A percentile compares a stretch with the other conserved stretches of the same genome.
phyloP scores from a whole-genome alignment of 1,140 invertebrate species.

The Lepeophtheirus salmonis region DNA sequence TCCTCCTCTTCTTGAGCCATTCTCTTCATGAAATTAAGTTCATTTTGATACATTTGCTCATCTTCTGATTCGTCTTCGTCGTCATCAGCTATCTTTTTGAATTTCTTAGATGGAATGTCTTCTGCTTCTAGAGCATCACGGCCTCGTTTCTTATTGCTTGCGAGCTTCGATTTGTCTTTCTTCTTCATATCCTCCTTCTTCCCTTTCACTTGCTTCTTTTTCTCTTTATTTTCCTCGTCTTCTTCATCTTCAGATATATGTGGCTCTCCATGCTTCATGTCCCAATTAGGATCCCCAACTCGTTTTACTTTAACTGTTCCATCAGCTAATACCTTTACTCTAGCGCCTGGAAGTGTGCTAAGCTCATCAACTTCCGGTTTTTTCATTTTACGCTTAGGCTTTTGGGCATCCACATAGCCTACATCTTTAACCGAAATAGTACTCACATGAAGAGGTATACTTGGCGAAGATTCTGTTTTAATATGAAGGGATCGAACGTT shows the following conservation, averaged over 20 bases:
- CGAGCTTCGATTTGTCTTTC: slow-evolving; percentile 1
- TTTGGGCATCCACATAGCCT: slow-evolving; percentile 9
- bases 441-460: slow-evolving; percentile 12
- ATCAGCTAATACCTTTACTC: neutral
- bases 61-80: neutral
- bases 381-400: neutral
- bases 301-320: neutral
- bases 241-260: neutral
- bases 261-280: neutral
- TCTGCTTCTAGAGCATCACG: neutral
- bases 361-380: slow-evolving; percentile 4
- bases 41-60: slow-evolving; percentile 9
- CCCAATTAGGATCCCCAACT: neutral
- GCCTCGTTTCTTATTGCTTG: neutral
- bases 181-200: neutral
- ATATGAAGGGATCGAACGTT: slow-evolving; percentile 16
- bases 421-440: neutral
- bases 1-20: slow-evolving; percentile 6
- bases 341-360: slow-evolving; percentile 2
- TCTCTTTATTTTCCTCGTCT: slow-evolving; percentile 1
- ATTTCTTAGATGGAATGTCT: neutral
- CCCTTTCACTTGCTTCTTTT: neutral
- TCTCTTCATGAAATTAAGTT: slow-evolving; percentile 4
- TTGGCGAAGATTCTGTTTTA: slow-evolving; percentile 13
- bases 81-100: neutral